Evolutionary conservation across 2,797 vertebrate genomes (phyloP).

Genomic region (Clarias pachynema): DNA sequence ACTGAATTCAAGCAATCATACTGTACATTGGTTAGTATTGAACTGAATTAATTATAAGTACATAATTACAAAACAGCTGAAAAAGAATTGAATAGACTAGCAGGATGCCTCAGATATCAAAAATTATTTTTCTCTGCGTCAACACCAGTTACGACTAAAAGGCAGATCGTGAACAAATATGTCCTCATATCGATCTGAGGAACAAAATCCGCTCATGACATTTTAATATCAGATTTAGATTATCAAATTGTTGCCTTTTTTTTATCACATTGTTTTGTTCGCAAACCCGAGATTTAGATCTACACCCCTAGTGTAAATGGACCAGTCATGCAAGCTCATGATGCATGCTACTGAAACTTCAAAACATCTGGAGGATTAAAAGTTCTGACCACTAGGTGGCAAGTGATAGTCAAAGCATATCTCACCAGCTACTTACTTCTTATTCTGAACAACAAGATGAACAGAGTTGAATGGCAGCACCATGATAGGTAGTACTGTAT

Average conservation of each 20-base stretch:
- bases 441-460: not conserved
- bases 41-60: not conserved
- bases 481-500: not conserved
- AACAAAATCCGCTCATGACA: not conserved
- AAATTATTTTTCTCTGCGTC: not conserved
- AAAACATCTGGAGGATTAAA: not conserved
- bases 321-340: not conserved
- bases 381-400: not conserved
- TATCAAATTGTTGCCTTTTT: not conserved
- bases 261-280: not conserved
- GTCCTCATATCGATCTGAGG: not conserved
- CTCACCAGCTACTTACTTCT: not conserved
- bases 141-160: not conserved
- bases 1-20: not conserved
- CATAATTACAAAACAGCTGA: not conserved
- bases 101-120: not conserved
- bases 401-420: not conserved
- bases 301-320: not conserved
- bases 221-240: not conserved
- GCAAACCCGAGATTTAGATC: not conserved
- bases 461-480: not conserved
- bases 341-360: not conserved
- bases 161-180: not conserved
- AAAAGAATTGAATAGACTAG: not conserved
- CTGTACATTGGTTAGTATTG: not conserved